Base-by-base conservation (phyloP, 2,888 invertebrate genomes). In the Troides oblongomaculatus region DNA sequence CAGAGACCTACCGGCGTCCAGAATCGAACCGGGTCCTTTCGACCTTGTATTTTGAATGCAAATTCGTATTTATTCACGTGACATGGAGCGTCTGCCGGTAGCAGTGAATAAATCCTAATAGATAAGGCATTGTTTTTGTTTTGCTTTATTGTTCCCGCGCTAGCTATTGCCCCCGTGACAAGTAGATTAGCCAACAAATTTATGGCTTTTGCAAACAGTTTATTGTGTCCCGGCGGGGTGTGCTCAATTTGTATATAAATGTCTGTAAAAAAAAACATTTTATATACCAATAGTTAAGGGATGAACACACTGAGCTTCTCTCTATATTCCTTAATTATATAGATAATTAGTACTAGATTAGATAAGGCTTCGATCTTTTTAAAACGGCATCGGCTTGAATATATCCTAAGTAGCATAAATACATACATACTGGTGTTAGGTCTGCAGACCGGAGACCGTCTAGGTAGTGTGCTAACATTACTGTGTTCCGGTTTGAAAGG, bases 81-180 rank as follows among this genome's bases (percentile, higher is more conserved):
- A 2, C 53, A 53, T 53, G 17, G 6, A 61, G 39, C 39, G 61
- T 39, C 30, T 53, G 21, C 53, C 53, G 60, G 50, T 39, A 30
- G 25, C 56, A 63, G 43, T 39, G 61, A 62, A 65, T 65, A 62
- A 69, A 65, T 65, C 69, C 65, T 62, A 62, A 46, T 65, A 69
- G 61, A 69, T 69, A 69, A 61, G 61, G 58, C 64, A 66, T 70
- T 70, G 66, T 66, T 70, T 69, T 70, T 66, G 69, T 66, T 70
- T 70, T 66, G 66, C 58, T 66, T 66, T 66, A 70, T 70, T n/a
- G 50, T 62, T 62, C 69, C 66, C 69, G 46, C 2, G 69, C 23
- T 58, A 62, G 66, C 66, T 53, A 66, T 69, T 62, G 46, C 18
- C 66, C 62, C 23, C 36, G 69, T 66, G 65, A 69, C 65, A 69